Evolutionary conservation across 2,113 vertebrate species (phyloP), one percentile per base, ranked within the genome.

Genomic region (Larimichthys crocea): DNA sequence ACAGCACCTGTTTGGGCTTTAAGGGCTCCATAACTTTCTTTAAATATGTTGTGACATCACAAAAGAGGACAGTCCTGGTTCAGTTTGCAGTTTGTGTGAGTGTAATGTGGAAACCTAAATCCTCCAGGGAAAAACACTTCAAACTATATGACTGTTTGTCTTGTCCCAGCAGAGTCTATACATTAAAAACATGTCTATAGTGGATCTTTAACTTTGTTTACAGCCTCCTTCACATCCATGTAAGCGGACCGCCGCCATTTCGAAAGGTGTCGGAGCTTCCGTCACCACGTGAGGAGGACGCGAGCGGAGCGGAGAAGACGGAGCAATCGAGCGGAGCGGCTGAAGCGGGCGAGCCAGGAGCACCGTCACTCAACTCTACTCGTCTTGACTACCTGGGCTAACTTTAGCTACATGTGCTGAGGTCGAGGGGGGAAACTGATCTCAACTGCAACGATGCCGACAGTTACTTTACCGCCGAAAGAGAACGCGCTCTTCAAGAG

Each of bases 401-500:
- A 90, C 89, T 89, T 92, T 91, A 94, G 92, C 90, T 95, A 94
- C 92, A 95, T 95, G 94, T 94, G 92, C 92, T 88, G 92, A 92
- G 94, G 92, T 93, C 91, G 87, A 88, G 85, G 74, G 74, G 74
- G 74, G 85, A 88, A 87, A 67, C 76, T 63, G 77, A 89, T 83
- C 88, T 80, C 86, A 80, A 79, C 81, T 90, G 93, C 94, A 93
- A 96, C 94, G 84, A 98, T 99, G 97, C 97, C 98, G 94, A 96
- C 97, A 84, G 95, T 97, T 82, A 97, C 96, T 93, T 93, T 98
- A 88, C 98, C 98, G 93, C 97, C 97, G 89, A 98, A 99, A 92
- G 98, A 99, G 94, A 98, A 98, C 85, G 97, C 97, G 86, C 97
- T 98, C 84, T 99, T 98, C 92, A 98, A 99, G 94, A 95, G 97